These are phyloP conservation scores for Clarias platycephalus DNA, from an alignment of 2,797 vertebrate genomes.

Conservation along the genomic window DNA sequence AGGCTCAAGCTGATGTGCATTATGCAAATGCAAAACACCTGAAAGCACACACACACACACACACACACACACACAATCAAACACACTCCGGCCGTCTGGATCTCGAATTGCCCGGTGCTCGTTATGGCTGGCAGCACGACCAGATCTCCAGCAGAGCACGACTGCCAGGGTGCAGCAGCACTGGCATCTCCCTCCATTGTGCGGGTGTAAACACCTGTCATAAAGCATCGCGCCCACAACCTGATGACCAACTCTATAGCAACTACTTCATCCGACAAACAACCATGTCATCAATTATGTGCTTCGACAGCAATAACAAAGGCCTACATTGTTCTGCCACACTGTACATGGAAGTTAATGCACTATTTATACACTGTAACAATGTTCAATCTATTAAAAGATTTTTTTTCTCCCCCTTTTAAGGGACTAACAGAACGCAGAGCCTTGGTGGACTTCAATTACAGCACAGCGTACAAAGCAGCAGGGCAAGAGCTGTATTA, in stretches of 20 bases:
- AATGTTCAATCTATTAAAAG: conserved; percentile 29
- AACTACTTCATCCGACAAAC: conserved; percentile 65
- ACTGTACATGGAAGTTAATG: conserved; percentile 43
- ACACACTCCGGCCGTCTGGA: conserved; percentile 1
- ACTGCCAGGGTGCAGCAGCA: conserved; percentile 21
- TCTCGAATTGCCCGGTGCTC: conserved; percentile 31
- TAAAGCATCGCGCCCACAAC: conserved; percentile 36
- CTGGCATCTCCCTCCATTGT: conserved; percentile 9
- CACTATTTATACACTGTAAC: conserved; percentile 35
- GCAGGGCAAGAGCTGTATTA: neutral
- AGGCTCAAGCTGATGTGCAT: conserved; percentile 24
- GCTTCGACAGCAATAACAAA: conserved; percentile 29
- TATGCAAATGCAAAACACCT: conserved; percentile 20
- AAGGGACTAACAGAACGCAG: neutral
- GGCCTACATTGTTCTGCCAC: conserved; percentile 7
- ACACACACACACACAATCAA: conserved; percentile 28
- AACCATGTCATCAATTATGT: conserved; percentile 63
- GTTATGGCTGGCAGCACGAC: conserved; percentile 35
- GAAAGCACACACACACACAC: conserved; percentile 1
- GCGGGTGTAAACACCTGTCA: conserved; percentile 49
- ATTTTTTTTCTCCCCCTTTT: neutral
- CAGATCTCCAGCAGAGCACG: conserved; percentile 27
- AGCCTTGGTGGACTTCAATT: conserved; percentile 17
- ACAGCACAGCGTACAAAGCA: conserved; percentile 1
- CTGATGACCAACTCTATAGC: conserved; percentile 60